Base-by-base conservation (phyloP, 1,140 invertebrate genomes). In the Eufriesea mexicana region DNA sequence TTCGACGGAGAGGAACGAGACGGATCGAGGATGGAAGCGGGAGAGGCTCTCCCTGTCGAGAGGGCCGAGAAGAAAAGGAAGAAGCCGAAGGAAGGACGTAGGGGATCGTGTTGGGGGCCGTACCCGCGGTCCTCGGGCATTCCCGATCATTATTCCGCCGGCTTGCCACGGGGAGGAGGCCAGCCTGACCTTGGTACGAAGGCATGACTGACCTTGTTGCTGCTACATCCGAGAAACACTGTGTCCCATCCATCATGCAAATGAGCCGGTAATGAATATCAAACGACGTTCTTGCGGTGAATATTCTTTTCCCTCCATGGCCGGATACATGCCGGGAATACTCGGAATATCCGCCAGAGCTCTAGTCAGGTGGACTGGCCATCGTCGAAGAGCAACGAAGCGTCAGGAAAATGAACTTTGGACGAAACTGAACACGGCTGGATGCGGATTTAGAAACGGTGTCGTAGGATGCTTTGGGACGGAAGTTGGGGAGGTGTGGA, bases 131-230 rank as follows among this genome's bases (percentile, higher is more conserved):
- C 85, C 89, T 81, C 89, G 90, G 90, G 88, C 89, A 92, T 93
- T 92, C 90, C 84, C 89, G 91, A 93, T 93, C 92, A 91, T 93
- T 93, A 92, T 93, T 93, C 90, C 85, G 79, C 86, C 86, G 85
- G 86, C 85, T 90, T 85, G 86, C 86, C 67, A 71, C 76, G 79
- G 76, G 83, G 90, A 88, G 86, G 86, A 90, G 88, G 85, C 84
- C 80, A 84, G 72, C 57, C 83, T 90, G 89, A 89, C 91, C 92
- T 92, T 92, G 91, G 86, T 74, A 81, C 86, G 87, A 85, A 88
- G 86, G 87, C 87, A 89, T 90, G 88, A 83, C 71, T 87, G 88
- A 89, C 89, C 89, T 91, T 82, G 81, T 87, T 87, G 86, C 62
- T 54, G 72, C 79, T 67, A 76, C 84, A 86, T 79, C 74, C 87